Percentiles rank a stretch among this genome's conserved stretches.
Evolutionary conservation across 2,797 vertebrate genomes (phyloP).

Genomic region (Smutsia temminckii): DNA sequence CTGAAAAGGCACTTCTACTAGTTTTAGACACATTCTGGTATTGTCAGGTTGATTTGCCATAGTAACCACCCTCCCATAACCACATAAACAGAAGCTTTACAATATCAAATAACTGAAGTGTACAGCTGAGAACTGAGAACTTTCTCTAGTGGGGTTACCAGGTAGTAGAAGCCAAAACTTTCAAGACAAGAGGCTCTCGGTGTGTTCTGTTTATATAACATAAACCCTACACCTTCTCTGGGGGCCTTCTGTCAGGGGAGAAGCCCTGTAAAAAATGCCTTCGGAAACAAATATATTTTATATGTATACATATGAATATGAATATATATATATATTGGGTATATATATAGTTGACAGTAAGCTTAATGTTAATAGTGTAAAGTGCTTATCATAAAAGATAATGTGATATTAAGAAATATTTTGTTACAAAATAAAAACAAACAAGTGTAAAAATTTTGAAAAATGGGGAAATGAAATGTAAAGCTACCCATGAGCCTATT

Average conservation of each 20-base stretch:
- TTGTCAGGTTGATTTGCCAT: slow-evolving; percentile 65
- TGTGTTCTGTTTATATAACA: not conserved
- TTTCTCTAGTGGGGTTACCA: not conserved
- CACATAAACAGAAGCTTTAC: slow-evolving; percentile 55
- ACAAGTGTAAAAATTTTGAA: not conserved
- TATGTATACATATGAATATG: not conserved
- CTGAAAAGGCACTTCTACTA: slow-evolving; percentile 63
- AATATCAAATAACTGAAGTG: slow-evolving; percentile 39
- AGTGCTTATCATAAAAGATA: not conserved
- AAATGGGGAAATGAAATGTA: not conserved
- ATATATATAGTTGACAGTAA: not conserved
- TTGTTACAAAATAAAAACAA: slow-evolving; percentile 23
- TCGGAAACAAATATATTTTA: not conserved
- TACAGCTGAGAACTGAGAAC: slow-evolving; percentile 42
- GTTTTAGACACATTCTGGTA: slow-evolving; percentile 64
- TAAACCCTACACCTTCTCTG: not conserved
- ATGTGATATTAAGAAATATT: not conserved
- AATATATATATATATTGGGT: not conserved
- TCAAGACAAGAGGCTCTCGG: not conserved
- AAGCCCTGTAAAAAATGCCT: not conserved
- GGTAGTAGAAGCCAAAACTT: not conserved
- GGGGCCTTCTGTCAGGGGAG: not conserved
- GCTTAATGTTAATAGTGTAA: not conserved
- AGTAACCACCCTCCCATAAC: slow-evolving; percentile 64
- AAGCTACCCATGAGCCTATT: not conserved